phyloP scores from a whole-genome alignment of 1,140 invertebrate species.

The Drosophila lowei region DNA sequence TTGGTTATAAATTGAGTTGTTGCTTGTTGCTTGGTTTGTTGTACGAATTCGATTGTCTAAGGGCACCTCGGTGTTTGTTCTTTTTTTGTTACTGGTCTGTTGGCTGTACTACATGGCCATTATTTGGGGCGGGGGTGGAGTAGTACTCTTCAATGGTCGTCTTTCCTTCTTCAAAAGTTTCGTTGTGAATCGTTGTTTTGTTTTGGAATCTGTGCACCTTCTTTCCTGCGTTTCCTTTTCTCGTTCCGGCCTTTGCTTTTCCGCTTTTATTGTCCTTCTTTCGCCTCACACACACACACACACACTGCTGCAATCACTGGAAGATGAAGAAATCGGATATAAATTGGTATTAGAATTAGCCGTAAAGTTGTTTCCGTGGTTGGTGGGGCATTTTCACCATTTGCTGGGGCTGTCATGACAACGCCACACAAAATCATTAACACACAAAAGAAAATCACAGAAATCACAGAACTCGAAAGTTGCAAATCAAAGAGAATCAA shows the following conservation, averaged over 20 bases:
- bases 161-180: constrained; percentile 22
- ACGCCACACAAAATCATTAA: constrained; percentile 51
- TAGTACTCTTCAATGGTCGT: too few species aligned
- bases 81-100: constrained; percentile 17
- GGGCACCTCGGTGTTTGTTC: constrained; percentile 57
- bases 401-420: constrained; percentile 34
- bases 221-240: constrained; percentile 4
- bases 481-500: constrained; percentile 20
- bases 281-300: not conserved
- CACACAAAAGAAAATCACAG: constrained; percentile 33
- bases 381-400: not conserved
- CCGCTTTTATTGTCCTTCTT: constrained; percentile 1
- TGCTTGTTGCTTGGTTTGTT: constrained; percentile 24
- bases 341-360: constrained; percentile 50
- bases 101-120: constrained; percentile 38
- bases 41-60: constrained; percentile 60
- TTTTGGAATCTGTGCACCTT: not conserved
- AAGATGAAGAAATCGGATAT: constrained; percentile 40
- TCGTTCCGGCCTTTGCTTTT: not conserved
- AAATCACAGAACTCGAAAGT: constrained; percentile 30
- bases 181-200: constrained; percentile 40
- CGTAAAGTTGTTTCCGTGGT: constrained; percentile 29
- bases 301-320: constrained; percentile 9
- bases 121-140: constrained; percentile 3
- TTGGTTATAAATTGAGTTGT: constrained; percentile 25